Percentiles rank a stretch among this genome's conserved stretches.
Evolutionary conservation across 2,888 invertebrate genomes (phyloP).

Genomic region (Drosophila imparisetae): DNA sequence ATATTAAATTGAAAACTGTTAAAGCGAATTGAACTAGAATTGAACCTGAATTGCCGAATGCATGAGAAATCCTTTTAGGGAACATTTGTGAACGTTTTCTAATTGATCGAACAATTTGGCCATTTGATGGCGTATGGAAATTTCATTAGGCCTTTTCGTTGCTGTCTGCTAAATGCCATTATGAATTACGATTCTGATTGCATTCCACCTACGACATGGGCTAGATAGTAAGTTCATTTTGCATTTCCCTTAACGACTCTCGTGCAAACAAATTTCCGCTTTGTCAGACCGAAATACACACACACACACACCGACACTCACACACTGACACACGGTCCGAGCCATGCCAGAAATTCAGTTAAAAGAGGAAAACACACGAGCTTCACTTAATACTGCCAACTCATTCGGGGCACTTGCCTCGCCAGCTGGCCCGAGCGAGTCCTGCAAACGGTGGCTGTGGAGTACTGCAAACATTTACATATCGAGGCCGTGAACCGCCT

Average conservation of each 20-base stretch:
- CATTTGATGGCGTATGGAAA: conserved; percentile 55
- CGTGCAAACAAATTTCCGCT: conserved; percentile 75
- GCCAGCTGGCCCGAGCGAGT: conserved; percentile 29
- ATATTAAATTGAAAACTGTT: background rate
- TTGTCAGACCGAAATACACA: conserved; percentile 52
- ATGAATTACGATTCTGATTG: conserved; percentile 48
- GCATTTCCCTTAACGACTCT: conserved; percentile 67
- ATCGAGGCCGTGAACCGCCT: conserved; percentile 61
- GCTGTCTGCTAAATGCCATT: conserved; percentile 49
- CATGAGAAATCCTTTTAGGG: background rate
- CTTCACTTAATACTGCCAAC: conserved; percentile 64
- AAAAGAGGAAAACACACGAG: conserved; percentile 45
- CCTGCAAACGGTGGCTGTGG: background rate
- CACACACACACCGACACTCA: conserved; percentile 20
- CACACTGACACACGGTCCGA: conserved; percentile 5
- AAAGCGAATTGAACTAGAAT: background rate
- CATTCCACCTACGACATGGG: conserved; percentile 29
- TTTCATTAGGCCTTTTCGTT: conserved; percentile 64
- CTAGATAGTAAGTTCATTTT: conserved; percentile 48
- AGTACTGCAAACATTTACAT: conserved; percentile 62
- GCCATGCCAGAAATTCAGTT: conserved; percentile 34
- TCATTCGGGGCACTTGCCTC: conserved; percentile 39
- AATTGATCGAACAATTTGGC: conserved; percentile 34
- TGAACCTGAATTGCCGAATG: background rate
- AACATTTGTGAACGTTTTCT: conserved; percentile 1